phyloP scores from a whole-genome alignment of 1,140 invertebrate species.

The Sycophila sp. region DNA sequence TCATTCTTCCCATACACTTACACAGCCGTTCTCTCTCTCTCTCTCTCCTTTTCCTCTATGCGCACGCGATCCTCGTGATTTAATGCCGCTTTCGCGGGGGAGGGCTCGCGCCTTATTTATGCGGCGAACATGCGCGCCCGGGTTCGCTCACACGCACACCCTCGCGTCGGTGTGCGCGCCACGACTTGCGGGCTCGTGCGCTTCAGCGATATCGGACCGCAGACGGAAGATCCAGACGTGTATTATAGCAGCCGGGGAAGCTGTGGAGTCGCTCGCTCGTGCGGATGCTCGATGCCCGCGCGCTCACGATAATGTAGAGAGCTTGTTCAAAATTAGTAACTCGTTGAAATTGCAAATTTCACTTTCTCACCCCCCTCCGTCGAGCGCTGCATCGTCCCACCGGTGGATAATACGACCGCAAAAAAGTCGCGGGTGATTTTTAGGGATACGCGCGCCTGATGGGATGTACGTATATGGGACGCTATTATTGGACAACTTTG shows the following conservation, averaged over 20 bases:
- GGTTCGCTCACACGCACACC: neutral
- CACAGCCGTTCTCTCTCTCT: slow-evolving; percentile 19
- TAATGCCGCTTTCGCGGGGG: slow-evolving; percentile 32
- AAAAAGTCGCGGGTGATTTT: too few species aligned
- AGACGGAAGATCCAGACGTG: too few species aligned
- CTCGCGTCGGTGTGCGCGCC: neutral
- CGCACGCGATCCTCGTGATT: slow-evolving; percentile 49
- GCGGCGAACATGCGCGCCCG: slow-evolving; percentile 56
- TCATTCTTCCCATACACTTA: slow-evolving; percentile 35
- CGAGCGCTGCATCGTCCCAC: neutral
- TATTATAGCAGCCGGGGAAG: neutral
- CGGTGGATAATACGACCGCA: too few species aligned
- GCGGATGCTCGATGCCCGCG: neutral
- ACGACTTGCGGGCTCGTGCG: neutral
- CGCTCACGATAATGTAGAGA: slow-evolving; percentile 5
- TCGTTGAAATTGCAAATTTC: slow-evolving; percentile 36
- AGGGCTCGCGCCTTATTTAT: slow-evolving; percentile 61
- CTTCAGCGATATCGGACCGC: too few species aligned
- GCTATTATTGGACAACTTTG: too few species aligned
- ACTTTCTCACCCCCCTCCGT: neutral
- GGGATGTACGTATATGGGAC: too few species aligned
- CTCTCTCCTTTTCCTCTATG: slow-evolving; percentile 42
- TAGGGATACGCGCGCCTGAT: too few species aligned
- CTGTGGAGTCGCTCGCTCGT: neutral
- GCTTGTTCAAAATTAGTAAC: slow-evolving; percentile 58